Evolutionary conservation across 2,113 vertebrate genomes (phyloP).

Genomic region (Naja naja): DNA sequence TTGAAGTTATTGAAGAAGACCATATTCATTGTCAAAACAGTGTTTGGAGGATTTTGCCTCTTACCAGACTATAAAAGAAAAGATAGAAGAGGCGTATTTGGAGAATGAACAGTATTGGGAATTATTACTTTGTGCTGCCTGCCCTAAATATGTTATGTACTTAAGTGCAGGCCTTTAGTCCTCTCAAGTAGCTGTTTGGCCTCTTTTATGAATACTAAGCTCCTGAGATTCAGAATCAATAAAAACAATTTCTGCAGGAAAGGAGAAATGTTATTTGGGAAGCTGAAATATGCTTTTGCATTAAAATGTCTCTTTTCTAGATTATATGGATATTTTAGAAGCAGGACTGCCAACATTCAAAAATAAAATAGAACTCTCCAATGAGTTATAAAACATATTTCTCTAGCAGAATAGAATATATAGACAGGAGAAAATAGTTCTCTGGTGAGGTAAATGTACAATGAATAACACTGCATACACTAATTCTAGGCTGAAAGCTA

Average conservation of each 20-base stretch:
- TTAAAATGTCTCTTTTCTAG: conserved; percentile 46
- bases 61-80: neutral
- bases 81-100: neutral
- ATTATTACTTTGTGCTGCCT: neutral
- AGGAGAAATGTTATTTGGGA: neutral
- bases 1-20: neutral
- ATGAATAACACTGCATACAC: neutral
- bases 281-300: conserved; percentile 44
- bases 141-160: neutral
- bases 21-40: neutral
- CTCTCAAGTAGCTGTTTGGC: conserved; percentile 32
- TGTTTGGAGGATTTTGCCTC: neutral
- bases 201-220: conserved; percentile 52
- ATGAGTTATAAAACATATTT: conserved; percentile 39
- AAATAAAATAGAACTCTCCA: conserved; percentile 36
- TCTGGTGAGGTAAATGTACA: accelerated
- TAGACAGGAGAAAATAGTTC: conserved; percentile 18
- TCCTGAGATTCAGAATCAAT: conserved; percentile 40
- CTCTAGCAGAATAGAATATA: conserved; percentile 34
- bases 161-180: neutral
- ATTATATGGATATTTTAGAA: conserved; percentile 44
- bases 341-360: conserved; percentile 27
- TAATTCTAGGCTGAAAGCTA: neutral
- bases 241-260: conserved; percentile 52
- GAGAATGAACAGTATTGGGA: neutral